These are phyloP conservation scores for Momotus momota DNA, from an alignment of 2,797 vertebrate species.

Conservation along the genomic window DNA sequence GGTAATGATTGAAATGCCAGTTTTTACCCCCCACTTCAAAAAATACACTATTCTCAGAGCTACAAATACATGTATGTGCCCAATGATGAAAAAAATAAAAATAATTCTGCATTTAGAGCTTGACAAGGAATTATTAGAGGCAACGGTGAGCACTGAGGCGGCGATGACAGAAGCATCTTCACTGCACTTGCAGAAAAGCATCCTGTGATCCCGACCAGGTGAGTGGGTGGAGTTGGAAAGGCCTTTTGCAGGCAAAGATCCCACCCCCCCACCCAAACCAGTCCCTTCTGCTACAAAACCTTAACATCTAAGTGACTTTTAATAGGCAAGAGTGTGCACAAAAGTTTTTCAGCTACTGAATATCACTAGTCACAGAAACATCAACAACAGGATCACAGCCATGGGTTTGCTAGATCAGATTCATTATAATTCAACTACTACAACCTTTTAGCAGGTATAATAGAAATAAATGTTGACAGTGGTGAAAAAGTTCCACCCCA, in stretches of 20 bases:
- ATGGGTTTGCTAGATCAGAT: accelerated
- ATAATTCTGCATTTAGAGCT: background rate
- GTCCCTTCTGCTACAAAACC: background rate
- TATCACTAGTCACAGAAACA: background rate
- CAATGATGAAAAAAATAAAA: background rate
- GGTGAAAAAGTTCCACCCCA: background rate
- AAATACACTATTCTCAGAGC: background rate
- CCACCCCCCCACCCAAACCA: background rate
- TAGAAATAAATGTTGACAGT: background rate
- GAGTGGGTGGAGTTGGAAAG: background rate
- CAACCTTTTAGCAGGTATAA: background rate
- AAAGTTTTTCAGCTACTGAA: background rate
- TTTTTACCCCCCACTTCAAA: accelerated
- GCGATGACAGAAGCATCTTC: background rate
- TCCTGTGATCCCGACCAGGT: background rate
- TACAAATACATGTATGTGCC: accelerated
- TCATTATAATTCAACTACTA: background rate
- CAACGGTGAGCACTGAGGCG: background rate
- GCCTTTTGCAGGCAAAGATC: background rate
- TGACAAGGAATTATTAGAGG: too few relatives aligned
- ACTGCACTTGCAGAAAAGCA: background rate
- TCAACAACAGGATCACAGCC: accelerated
- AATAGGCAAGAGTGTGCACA: too few relatives aligned
- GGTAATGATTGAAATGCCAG: background rate
- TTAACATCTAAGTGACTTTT: too few relatives aligned